Percentiles rank a stretch among this genome's conserved stretches.
These are phyloP conservation scores for Drosophila tristis DNA, from an alignment of 1,140 invertebrate genomes.

Conservation along the genomic window DNA sequence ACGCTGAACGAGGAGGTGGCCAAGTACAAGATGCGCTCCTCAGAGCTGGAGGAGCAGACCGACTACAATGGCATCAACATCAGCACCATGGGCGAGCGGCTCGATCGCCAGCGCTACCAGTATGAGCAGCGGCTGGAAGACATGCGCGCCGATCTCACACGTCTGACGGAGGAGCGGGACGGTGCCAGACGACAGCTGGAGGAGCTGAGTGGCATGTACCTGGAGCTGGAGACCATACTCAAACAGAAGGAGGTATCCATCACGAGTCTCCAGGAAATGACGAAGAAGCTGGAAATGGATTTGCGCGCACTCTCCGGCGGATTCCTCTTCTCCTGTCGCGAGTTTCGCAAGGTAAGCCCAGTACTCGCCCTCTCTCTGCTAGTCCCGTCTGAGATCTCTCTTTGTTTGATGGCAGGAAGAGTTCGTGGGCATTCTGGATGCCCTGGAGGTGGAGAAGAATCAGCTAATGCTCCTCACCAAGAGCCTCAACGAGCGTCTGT, in stretches of 20 bases:
- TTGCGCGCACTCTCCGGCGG: conserved; percentile 72
- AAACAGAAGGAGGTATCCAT: conserved; percentile 54
- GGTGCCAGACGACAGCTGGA: conserved; percentile 51
- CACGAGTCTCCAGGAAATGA: conserved; percentile 40
- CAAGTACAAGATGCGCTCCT: conserved; percentile 60
- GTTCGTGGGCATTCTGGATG: conserved; percentile 81
- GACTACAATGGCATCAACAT: conserved; percentile 68
- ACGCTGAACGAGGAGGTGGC: conserved; percentile 73
- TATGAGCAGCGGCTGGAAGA: conserved; percentile 83
- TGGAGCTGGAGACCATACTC: conserved; percentile 54
- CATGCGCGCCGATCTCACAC: conserved; percentile 85
- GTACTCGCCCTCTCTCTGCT: background rate
- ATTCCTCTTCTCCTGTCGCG: conserved; percentile 78
- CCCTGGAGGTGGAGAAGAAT: conserved; percentile 86
- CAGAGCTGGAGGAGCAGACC: conserved; percentile 65
- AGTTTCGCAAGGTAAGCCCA: conserved; percentile 70
- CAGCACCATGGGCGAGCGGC: conserved; percentile 62
- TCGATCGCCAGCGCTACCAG: conserved; percentile 63
- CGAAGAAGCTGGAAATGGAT: conserved; percentile 71
- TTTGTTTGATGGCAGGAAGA: conserved; percentile 55
- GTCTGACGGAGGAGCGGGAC: conserved; percentile 62
- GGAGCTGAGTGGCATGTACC: conserved; percentile 62
- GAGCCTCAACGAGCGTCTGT: conserved; percentile 85
- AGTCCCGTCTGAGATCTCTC: background rate
- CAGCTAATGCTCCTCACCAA: conserved; percentile 85